Conservation (phyloP, 2,888 invertebrate genomes). For the Asteroscopus sphinx region DNA sequence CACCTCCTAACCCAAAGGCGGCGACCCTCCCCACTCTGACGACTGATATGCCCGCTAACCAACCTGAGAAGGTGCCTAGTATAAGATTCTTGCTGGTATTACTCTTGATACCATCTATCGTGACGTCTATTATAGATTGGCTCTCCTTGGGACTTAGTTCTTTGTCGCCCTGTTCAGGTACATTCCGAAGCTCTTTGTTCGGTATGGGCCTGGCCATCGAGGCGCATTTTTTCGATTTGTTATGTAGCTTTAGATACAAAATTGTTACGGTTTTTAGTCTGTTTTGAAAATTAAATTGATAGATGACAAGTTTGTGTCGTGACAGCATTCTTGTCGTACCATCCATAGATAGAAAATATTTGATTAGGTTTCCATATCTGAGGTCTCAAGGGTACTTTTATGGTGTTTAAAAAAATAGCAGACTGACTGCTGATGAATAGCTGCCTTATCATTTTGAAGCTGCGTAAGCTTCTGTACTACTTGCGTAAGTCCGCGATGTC, state of each 20-base stretch:
- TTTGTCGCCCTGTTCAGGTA: constrained; percentile 48
- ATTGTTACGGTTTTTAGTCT: constrained; percentile 30
- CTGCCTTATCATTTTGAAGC: no score
- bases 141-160: constrained; percentile 63
- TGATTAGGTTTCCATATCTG: no score
- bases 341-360: no score
- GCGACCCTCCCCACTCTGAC: constrained; percentile 96
- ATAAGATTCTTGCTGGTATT: constrained; percentile 73
- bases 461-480: no score
- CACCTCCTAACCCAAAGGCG: constrained; percentile 96
- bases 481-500: no score
- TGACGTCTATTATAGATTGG: constrained; percentile 65
- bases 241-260: constrained; percentile 40
- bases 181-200: constrained; percentile 62
- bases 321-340: not conserved
- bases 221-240: constrained; percentile 56
- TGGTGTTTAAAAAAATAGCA: no score
- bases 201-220: constrained; percentile 78
- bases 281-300: constrained; percentile 6
- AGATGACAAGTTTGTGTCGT: not conserved
- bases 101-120: constrained; percentile 67
- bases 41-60: constrained; percentile 93
- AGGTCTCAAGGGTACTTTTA: no score
- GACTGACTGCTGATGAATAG: no score
- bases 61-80: constrained; percentile 77